A percentile compares a stretch with the other conserved stretches of the same genome.
Conservation (phyloP, 1,140 invertebrate genomes). For the Acromyrmex heyeri region DNA sequence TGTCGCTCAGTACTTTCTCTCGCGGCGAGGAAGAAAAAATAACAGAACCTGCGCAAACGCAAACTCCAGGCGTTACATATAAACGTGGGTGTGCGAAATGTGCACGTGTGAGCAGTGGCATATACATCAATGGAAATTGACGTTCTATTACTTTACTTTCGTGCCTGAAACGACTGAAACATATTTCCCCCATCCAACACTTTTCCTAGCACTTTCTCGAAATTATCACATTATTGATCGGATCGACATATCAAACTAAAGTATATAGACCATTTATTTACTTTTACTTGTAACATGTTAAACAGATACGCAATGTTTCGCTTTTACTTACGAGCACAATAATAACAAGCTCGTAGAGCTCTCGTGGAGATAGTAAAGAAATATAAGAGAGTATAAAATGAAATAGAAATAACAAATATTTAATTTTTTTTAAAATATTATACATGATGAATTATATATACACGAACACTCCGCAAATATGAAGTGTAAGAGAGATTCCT, state of each 20-base stretch:
- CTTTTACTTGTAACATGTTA: constrained; percentile 13
- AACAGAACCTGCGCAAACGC: constrained; percentile 39
- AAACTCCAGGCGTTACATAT: constrained; percentile 13
- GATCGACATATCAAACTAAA: not conserved
- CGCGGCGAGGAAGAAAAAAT: constrained; percentile 27
- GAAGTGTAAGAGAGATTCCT: not conserved
- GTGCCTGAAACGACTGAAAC: not conserved
- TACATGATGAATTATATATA: not conserved
- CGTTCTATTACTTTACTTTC: constrained; percentile 31
- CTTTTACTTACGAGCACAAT: constrained; percentile 15
- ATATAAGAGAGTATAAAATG: not conserved
- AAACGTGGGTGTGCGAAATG: constrained; percentile 19
- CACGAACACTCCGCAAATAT: not conserved
- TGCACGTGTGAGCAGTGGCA: not conserved
- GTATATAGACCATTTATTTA: constrained; percentile 7
- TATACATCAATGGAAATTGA: constrained; percentile 27
- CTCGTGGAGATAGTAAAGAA: not conserved
- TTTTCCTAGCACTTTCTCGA: constrained; percentile 39
- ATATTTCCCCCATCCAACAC: not conserved
- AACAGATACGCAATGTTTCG: not conserved
- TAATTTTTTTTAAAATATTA: not conserved
- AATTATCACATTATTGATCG: constrained; percentile 10
- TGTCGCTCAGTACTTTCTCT: constrained; percentile 65
- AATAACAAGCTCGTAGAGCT: not conserved
- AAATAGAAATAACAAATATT: constrained; percentile 6